Percentiles rank a stretch among this genome's conserved stretches.
Conservation (phyloP, 2,888 invertebrate species). For the Tachina fera region DNA sequence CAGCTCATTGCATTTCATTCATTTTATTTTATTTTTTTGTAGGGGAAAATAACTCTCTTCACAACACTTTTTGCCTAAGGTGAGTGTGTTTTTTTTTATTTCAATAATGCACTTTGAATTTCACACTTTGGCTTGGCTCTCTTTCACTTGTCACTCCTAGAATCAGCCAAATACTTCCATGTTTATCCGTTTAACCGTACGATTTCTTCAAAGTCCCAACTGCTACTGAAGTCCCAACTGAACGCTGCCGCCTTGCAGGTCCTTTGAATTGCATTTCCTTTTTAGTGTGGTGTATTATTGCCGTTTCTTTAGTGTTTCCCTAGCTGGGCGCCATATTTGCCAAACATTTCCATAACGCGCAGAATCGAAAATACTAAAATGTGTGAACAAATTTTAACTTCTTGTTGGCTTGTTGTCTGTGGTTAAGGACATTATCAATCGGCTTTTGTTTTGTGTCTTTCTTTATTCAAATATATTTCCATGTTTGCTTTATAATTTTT, state of each 20-base stretch:
- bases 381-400: constrained; percentile 1
- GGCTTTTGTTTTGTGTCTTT: constrained; percentile 65
- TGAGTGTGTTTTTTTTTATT: constrained; percentile 4
- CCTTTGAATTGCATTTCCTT: constrained; percentile 53
- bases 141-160: constrained; percentile 51
- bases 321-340: constrained; percentile 73
- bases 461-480: constrained; percentile 38
- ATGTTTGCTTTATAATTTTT: constrained; percentile 19
- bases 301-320: constrained; percentile 57
- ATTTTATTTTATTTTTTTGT: background rate
- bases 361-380: constrained; percentile 7
- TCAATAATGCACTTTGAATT: constrained; percentile 58
- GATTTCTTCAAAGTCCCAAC: constrained; percentile 81
- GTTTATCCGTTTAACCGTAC: constrained; percentile 76
- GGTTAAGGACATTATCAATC: constrained; percentile 73
- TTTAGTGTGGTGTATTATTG: constrained; percentile 73
- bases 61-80: constrained; percentile 28
- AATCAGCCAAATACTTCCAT: constrained; percentile 67
- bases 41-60: constrained; percentile 11
- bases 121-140: constrained; percentile 53
- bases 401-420: constrained; percentile 72
- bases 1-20: constrained; percentile 36
- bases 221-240: constrained; percentile 78
- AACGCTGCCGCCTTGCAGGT: constrained; percentile 34
- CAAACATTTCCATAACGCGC: constrained; percentile 46